Evolutionary conservation across 2,113 vertebrate species (phyloP), one percentile per base, ranked within the genome.

Genomic region (Camelus bactrianus): DNA sequence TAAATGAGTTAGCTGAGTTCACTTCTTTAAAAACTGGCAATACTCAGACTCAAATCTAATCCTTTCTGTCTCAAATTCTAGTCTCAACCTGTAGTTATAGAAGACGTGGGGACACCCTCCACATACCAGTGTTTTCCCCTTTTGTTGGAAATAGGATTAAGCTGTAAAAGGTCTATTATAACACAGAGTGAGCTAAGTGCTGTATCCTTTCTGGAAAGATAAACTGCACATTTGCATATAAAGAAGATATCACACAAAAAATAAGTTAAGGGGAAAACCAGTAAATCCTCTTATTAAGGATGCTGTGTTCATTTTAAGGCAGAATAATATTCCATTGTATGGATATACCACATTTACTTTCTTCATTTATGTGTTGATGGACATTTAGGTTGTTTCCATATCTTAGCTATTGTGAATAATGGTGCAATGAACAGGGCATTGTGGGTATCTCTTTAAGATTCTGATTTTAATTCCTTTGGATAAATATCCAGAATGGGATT

Each of bases 131-230:
- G 38, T 50, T 46, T 50, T 48, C 28, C 0, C 17, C 38, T 93
- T 70, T 38, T 70, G 32, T 80, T 77, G 32, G 70, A 84, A 92
- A 86, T 10, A 90, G 38, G 58, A 90, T 90, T 54, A 52, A 65
- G 32, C 56, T 93, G 1, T 82, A 42, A 95, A 86, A 93, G 62
- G 10, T 73, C 50, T 96, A 17, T n/a, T 73, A 56, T 83, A 89
- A 56, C 42, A 89, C 8, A 93, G 35, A 69, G 58, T 54, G 1
- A 30, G 22, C 69, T 46, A 50, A 89, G 50, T 15, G 1, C 48
- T 46, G 1, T 58, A 20, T 86, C 54, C n/a, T 73, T 60, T 85
- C 91, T 69, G 22, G 30, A 89, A 93, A 96, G 48, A 75, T 52
- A 92, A 92, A 28, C 50, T 86, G 32, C 46, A 42, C 42, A 35